Evolutionary conservation across 1,140 invertebrate species (phyloP), one percentile per base, ranked within the genome.

Genomic region (Colletes gigas): DNA sequence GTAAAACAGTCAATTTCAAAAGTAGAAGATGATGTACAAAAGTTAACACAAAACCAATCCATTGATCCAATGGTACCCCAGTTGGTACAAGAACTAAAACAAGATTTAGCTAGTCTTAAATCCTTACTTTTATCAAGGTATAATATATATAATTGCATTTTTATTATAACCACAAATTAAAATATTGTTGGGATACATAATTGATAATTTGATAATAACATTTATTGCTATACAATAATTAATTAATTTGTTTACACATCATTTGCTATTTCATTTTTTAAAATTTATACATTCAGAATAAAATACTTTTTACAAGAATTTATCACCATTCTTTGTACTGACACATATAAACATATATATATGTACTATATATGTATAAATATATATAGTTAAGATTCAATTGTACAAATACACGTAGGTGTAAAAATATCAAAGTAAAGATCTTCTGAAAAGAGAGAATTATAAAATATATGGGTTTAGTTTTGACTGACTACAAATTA

Each of bases 91-190:
- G 95, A 95, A 78, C 93, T 97, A 78, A 96, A 97, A 89, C 94
- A 95, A 65, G 96, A 97, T 90, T 94, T 97, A 79, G 94, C 96
- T 81, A 96, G 96, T 84, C 95, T 97, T 54, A 97, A 97, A 91
- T 96, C 96, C 69, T 94, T 97, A 82, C 92, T 97, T 63, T 91
- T 97, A 41, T 96, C 96, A 88, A 96, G 96, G 96, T 96, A 90
- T 70, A 59, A 47, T 96, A 89, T 66, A 75, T 47, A 9, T 7
- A 71, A 19, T 41, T 76, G 62, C 5, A 52, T 21, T 30, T 30
- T 52, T 76, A 67, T 14, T 50, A 59, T n/a, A 9, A 21, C 41
- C 17, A 70, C 10, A 59, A 19, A 14, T 50, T 50, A 47, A 14
- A 69, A 14, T 9, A 52, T 21, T 30, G 19, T 63, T 78, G 62